Evolutionary conservation across 2,113 vertebrate species (phyloP).

Genomic region (rat (Rattus norvegicus)): GRCr8 NC_086025.1:24126001-24126500

Average conservation of each 20-base stretch:
- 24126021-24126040: neutral
- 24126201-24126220: too few species aligned
- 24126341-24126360: neutral
- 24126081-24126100: neutral
- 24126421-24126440: neutral
- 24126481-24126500: neutral
- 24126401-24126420: neutral
- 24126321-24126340: neutral
- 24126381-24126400: neutral
- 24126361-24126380: neutral
- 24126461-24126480: neutral
- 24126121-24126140: neutral
- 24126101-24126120: neutral
- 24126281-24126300: too few species aligned
- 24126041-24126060: neutral
- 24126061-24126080: neutral
- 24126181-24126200: too few species aligned
- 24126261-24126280: too few species aligned
- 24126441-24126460: neutral
- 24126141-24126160: neutral
- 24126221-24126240: too few species aligned
- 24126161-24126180: too few species aligned
- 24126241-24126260: too few species aligned
- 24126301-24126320: neutral
- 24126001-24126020: neutral